Conservation (phyloP, 2,888 invertebrate genomes). For the Mamestra brassicae region DNA sequence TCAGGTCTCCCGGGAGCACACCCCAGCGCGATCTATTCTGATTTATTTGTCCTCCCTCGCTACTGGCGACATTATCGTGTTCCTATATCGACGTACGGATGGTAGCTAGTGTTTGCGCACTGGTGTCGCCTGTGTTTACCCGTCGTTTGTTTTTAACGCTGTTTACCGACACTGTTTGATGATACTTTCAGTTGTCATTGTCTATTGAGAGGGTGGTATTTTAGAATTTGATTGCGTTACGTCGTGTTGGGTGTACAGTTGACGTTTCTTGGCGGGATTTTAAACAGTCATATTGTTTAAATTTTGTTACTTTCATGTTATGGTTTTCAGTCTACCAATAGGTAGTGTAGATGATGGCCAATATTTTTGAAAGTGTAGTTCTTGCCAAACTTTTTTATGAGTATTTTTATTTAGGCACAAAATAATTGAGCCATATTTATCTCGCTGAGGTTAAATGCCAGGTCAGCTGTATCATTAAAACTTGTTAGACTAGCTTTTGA, state of each 20-base stretch:
- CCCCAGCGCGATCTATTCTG: conserved; percentile 77
- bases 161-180: conserved; percentile 57
- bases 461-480: conserved; percentile 22
- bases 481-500: conserved; percentile 13
- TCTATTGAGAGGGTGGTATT: conserved; percentile 46
- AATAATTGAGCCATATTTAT: conserved; percentile 1
- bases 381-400: neutral
- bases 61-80: conserved; percentile 35
- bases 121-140: conserved; percentile 79
- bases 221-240: conserved; percentile 42
- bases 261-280: neutral
- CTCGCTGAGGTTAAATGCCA: conserved; percentile 25
- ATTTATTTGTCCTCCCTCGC: conserved; percentile 79
- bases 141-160: conserved; percentile 75
- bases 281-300: neutral
- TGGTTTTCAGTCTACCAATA: neutral
- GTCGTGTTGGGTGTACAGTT: neutral
- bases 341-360: no score
- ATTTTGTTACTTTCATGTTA: neutral
- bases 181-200: conserved; percentile 58
- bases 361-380: neutral
- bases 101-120: conserved; percentile 76
- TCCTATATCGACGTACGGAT: conserved; percentile 57
- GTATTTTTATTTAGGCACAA: neutral
- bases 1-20: conserved; percentile 75